Base-by-base conservation (phyloP, 2,888 invertebrate species). In the Mythimna loreyi region DNA sequence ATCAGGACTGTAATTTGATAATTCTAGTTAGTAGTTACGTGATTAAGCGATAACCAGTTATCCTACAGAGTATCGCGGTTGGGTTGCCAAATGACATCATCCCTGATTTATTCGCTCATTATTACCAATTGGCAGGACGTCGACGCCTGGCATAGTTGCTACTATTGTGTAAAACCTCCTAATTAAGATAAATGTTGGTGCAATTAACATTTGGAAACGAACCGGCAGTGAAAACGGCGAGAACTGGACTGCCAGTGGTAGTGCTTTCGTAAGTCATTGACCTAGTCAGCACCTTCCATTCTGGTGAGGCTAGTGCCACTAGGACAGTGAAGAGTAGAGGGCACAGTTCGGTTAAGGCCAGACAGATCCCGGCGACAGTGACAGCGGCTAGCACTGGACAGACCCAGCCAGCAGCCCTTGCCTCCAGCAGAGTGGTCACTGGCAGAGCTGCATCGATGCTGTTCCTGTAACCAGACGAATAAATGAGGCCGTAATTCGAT, bases 201-300 rank as follows among this genome's bases (percentile, higher is more conserved):
- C 43, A 67, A 64, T 36, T 59, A 77, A 28, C 43, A 55, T 59
- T 30, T n/a, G 21, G 19, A 62, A 50, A 84, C 89, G 75, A 83
- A 96, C 97, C 97, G 85, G 96, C 97, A 66, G 96, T 96, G 84
- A 97, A 97, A 45, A 97, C 96, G n/a, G 97, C 97, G 33, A 97
- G 86, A 3, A 97, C 96, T 3, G 97, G 97, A 74, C 97, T 97
- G 40, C 97, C 97, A 55, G 97, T 97, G 13, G 96, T 93, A 4
- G 96, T 90, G 79, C 96, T 97, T 85, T 96, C 96, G 74, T 97
- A 97, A 19, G 97, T 96, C 91, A 97, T 95, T 2, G 96, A 96
- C 56, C 96, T 93, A 13, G 97, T 96, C 36, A 97, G 92, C 25
- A 97, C 96, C 75, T 96, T 96, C 97, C 97, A 97, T 82, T 97